Base-by-base conservation (phyloP, 2,888 invertebrate genomes). In the Carabus problematicus region DNA sequence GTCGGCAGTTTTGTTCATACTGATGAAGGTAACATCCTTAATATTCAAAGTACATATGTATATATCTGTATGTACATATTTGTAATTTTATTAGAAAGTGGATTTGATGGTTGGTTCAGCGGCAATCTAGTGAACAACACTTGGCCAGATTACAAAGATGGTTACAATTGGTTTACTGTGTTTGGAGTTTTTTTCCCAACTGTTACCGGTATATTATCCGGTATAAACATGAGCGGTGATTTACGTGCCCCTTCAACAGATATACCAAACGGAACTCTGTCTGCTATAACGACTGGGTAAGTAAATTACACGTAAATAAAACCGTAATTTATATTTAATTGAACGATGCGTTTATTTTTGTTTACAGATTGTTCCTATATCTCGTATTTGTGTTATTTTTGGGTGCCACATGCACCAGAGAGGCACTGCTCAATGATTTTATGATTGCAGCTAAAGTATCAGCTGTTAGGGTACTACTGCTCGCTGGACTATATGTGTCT, bases 191-290 rank as follows among this genome's bases (percentile, higher is more conserved):
- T 98, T 82, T 98, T 98, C 80, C 97, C 98, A 11, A 97, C 98
- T 0, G 94, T 98, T 29, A 97, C 98, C 56, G 98, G 98, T 12
- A 94, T 98, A 72, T 84, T 98, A 73, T 95, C 98, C 6, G 98
- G 98, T 41, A 97, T 98, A 75, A 98, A 98, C 79, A 98, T 98
- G 98, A 96, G 97, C 79, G 97, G 97, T 11, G 98, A 98, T 82
- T 86, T 98, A 68, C 88, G 91, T 74, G 92, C 96, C 74, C 98
- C 98, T 1, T 93, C 94, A 4, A 88, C 89, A 49, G 95, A 96
- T 81, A 98, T 98, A 78, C 97, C 98, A 0, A 92, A 93, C 81
- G 98, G 98, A 11, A 96, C 97, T 1, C 82, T 98, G 64, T 93
- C 96, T 45, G 97, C 98, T 55, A 89, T 98, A 73, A 91, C 92